Evolutionary conservation across 2,113 vertebrate genomes (phyloP), one percentile per base, ranked within the genome.

Genomic region (Probosciger aterrimus): DNA sequence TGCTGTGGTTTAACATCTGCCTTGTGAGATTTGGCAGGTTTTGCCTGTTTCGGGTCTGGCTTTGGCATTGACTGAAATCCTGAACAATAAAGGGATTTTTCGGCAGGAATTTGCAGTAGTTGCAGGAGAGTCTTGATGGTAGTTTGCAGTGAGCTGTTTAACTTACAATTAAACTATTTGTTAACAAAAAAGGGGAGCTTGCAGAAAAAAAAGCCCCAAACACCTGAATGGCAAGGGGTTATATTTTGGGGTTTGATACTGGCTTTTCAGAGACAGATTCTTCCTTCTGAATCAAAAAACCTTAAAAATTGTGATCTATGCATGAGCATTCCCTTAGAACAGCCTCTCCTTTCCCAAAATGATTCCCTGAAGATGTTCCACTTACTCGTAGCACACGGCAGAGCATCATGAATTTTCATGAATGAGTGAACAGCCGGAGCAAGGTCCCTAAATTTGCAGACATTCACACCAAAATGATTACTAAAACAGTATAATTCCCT

Each of bases 361-460:
- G 30, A 68, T 81, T 86, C 92, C 76, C 83, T 71, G 80, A 68
- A 82, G 89, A 94, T 86, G 46, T 41, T 83, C 68, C 41, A 3
- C 75, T 93, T 55, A 7, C 75, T 68, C 62, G 11, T 55, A 82
- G 44, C 74, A 35, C 60, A 35, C 76, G 75, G 91, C 89, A 84
- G 35, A 95, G 74, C 74, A 78, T 52, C 86, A 47, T n/a, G 83
- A 84, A 89, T 94, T 79, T 69, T 84, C 89, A 78, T 86, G 94
- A 93, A 84, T 55, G 91, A 89, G 81, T 46, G 91, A 86, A 31
- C 73, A 93, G 76, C 60, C 65, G 10, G 80, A 64, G 86, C 89
- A 33, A 14, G 65, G 28, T 43, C 80, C 80, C 79, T 23, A 50
- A 13, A 12, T 93, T 41, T 82, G 70, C 67, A 64, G 90, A 44